Conservation (phyloP, 2,888 invertebrate genomes). For the Pachydiplax longipennis region DNA sequence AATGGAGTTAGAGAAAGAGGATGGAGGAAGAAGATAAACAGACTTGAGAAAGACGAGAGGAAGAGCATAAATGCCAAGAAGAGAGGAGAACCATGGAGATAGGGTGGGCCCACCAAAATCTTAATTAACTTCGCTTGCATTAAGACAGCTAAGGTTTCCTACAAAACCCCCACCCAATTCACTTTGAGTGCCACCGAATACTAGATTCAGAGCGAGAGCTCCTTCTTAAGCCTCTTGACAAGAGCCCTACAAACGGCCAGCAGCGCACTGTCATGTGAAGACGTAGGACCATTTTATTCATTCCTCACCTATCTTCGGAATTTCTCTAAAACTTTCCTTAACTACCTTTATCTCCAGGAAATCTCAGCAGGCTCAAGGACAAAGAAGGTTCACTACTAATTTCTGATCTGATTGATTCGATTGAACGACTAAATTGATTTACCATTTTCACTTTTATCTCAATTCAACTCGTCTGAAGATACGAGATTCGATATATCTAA, state of each 20-base stretch:
- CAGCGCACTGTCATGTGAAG: not conserved
- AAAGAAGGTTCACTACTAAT: too few species aligned
- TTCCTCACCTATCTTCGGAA: not conserved
- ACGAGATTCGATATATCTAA: too few species aligned
- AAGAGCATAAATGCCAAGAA: too few species aligned
- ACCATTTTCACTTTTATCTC: too few species aligned
- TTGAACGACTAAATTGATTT: too few species aligned
- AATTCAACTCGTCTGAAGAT: too few species aligned
- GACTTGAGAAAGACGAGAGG: not conserved
- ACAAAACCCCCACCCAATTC: slow-evolving; percentile 18
- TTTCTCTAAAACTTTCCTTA: not conserved
- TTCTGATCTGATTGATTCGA: too few species aligned
- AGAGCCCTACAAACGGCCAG: not conserved
- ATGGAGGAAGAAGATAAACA: not conserved
- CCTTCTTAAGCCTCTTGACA: not conserved
- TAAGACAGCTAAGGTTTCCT: slow-evolving; percentile 34
- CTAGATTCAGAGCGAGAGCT: not conserved
- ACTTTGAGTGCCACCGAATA: slow-evolving; percentile 33
- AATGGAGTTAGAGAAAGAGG: not conserved
- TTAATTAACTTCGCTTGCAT: slow-evolving; percentile 44
- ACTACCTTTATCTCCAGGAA: not conserved
- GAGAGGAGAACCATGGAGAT: not conserved
- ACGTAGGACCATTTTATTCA: not conserved
- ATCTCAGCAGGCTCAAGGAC: not conserved
- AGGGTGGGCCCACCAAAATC: not conserved